A percentile compares a stretch with the other conserved stretches of the same genome.
Evolutionary conservation across 2,888 invertebrate species (phyloP).

Genomic region (Zelleria hepariella): DNA sequence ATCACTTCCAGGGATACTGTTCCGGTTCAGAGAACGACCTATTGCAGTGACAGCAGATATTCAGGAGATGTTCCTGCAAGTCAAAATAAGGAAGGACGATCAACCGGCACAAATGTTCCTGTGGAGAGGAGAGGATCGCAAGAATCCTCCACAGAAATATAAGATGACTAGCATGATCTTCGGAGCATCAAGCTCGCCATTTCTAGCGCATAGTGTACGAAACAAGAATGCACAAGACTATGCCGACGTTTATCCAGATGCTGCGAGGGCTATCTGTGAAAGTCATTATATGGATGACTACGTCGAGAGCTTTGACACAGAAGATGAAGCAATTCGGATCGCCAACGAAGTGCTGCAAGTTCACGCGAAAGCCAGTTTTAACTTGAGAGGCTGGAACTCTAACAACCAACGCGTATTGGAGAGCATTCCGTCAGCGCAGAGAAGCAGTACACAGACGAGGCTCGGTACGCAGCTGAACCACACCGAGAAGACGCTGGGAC

Average conservation of each 20-base stretch:
- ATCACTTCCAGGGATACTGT: no score
- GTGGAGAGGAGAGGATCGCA: conserved; percentile 2
- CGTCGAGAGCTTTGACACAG: conserved; percentile 18
- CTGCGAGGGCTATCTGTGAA: neutral
- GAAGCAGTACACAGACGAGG: no score
- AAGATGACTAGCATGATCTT: conserved; percentile 20
- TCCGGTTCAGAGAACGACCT: no score
- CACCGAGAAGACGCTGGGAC: no score
- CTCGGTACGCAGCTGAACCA: no score
- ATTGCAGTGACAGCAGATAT: no score
- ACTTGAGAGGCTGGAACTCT: conserved; percentile 8
- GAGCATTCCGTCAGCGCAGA: no score
- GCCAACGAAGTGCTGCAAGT: conserved; percentile 4
- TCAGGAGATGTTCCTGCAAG: conserved; percentile 28
- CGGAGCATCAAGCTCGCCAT: conserved; percentile 19
- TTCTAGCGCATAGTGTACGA: conserved; percentile 18
- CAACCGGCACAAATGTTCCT: conserved; percentile 20
- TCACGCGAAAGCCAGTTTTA: conserved; percentile 6
- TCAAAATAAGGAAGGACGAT: conserved; percentile 21
- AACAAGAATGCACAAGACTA: conserved; percentile 20
- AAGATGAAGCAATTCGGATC: conserved; percentile 13
- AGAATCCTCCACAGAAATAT: conserved; percentile 1
- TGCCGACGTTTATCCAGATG: neutral
- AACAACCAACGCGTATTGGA: neutral
- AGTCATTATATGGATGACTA: conserved; percentile 15